Percentiles rank a stretch among this genome's conserved stretches.
phyloP scores from a whole-genome alignment of 2,888 invertebrate species.

The Suillia variegata region DNA sequence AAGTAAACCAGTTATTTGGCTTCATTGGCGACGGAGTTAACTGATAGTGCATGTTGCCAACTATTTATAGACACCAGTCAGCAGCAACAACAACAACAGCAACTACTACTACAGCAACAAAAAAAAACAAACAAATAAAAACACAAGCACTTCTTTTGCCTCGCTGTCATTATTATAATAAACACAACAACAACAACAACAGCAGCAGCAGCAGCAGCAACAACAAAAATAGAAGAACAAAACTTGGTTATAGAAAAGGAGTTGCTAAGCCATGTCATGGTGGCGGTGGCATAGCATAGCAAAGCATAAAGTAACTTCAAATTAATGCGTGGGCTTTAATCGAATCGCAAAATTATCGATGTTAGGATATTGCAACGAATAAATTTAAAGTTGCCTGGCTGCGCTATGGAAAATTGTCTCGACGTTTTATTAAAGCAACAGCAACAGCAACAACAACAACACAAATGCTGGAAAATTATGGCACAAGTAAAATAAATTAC shows the following conservation, averaged over 20 bases:
- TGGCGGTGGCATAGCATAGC: background rate
- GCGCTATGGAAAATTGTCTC: background rate
- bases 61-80: slow-evolving; percentile 3
- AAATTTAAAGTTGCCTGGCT: background rate
- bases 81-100: background rate
- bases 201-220: too few species aligned
- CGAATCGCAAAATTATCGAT: background rate
- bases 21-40: slow-evolving; percentile 11
- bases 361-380: background rate
- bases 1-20: slow-evolving; percentile 28
- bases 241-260: slow-evolving; percentile 4
- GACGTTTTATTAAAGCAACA: too few species aligned
- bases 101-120: too few species aligned
- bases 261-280: background rate
- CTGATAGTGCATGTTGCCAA: background rate
- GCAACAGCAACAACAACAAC: too few species aligned
- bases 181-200: too few species aligned
- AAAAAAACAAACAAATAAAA: background rate
- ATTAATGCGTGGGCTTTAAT: slow-evolving; percentile 1
- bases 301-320: background rate
- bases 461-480: too few species aligned
- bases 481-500: too few species aligned
- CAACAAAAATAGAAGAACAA: background rate
- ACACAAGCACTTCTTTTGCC: background rate
- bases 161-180: too few species aligned